A percentile compares a stretch with the other conserved stretches of the same genome.
Conservation (phyloP, 2,797 vertebrate species). For the Pseudopleuronectes americanus region DNA sequence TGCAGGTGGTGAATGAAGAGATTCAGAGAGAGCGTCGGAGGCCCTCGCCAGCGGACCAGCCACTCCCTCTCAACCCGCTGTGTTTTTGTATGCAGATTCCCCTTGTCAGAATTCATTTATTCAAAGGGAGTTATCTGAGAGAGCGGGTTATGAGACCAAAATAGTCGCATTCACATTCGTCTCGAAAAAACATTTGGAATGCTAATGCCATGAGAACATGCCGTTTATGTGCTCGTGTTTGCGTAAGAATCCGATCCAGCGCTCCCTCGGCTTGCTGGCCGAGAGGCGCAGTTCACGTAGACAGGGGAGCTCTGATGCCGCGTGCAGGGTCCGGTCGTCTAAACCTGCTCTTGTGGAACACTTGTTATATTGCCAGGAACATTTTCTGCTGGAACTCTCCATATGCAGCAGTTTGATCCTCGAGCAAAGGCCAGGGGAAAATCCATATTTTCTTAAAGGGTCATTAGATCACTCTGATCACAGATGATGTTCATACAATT, state of each 20-base stretch:
- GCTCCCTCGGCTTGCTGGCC: slow-evolving; percentile 53
- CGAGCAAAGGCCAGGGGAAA: slow-evolving; percentile 34
- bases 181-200: slow-evolving; percentile 77
- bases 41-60: slow-evolving; percentile 58
- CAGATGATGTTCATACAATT: slow-evolving; percentile 54
- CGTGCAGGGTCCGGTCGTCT: slow-evolving; percentile 65
- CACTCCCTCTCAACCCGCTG: slow-evolving; percentile 68
- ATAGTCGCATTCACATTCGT: slow-evolving; percentile 79
- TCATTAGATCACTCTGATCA: slow-evolving; percentile 66
- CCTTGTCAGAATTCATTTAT: slow-evolving; percentile 83
- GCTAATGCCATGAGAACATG: slow-evolving; percentile 77
- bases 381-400: slow-evolving; percentile 48
- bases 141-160: slow-evolving; percentile 72
- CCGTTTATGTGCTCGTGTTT: slow-evolving; percentile 76
- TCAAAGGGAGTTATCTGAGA: slow-evolving; percentile 75
- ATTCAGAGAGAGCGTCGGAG: slow-evolving; percentile 70
- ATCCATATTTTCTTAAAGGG: slow-evolving; percentile 58
- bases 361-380: slow-evolving; percentile 54
- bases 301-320: slow-evolving; percentile 71
- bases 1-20: slow-evolving; percentile 73
- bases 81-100: slow-evolving; percentile 84
- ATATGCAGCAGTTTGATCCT: slow-evolving; percentile 56
- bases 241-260: slow-evolving; percentile 73
- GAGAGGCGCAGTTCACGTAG: slow-evolving; percentile 54
- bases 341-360: slow-evolving; percentile 58